Base-by-base conservation (phyloP, 2,797 vertebrate species). In the Hafferia zeledoni region DNA sequence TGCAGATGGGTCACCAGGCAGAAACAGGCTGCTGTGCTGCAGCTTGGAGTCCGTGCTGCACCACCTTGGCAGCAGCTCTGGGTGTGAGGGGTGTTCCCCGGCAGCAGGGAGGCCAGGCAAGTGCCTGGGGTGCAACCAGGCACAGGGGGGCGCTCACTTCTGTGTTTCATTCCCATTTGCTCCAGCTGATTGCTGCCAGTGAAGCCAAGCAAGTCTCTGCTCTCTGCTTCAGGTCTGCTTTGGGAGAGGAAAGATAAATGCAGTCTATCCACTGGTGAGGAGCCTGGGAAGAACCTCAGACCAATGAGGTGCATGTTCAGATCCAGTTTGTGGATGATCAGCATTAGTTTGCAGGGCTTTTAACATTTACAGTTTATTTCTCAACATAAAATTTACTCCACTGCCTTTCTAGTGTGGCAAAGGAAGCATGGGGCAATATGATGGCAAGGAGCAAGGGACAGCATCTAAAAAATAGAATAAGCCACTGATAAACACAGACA, bases 41-140 rank as follows among this genome's bases (percentile, higher is more conserved):
- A 16, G 55, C 23, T 4, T 0, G 0, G 47, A 46, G 81, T 41
- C 57, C 39, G 37, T 1, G 4, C 55, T 41, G 56, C 0, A 1
- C 46, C 3, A 2, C 37, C 49, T 43, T 6, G 6, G 77, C 47
- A 41, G 84, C 59, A 65, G 59, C 67, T 35, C n/a, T 1, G 2
- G 12, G 17, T 30, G 22, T 0, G 0, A 65, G 30, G 31, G 14
- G 9, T 56, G 53, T n/a, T 79, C 30, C 61, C 39, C 1, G 5
- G 43, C 14, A 35, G 63, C 3, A 4, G 63, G 35, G 47, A 75
- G 43, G n/a, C 39, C 0, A 0, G n/a, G 46, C 2, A 3, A 35
- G 65, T 9, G 28, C 64, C 49, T 2, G 2, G 33, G 24, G 52
- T n/a, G 47, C 3, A 61, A 30, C 8, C 4, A 2, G 1, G 1